Evolutionary conservation across 2,888 invertebrate genomes (phyloP).

Genomic region (Branchellion lobata): DNA sequence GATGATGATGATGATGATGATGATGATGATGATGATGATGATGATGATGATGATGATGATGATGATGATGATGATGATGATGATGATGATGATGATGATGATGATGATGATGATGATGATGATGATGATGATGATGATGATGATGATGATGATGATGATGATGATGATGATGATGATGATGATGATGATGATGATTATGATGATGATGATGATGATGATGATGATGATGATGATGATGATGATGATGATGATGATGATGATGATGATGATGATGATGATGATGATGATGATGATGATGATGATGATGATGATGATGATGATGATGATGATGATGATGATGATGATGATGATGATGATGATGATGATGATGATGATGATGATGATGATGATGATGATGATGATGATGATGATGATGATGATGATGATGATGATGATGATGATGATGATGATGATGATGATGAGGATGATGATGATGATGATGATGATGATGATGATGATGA

Average conservation of each 20-base stretch:
- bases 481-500: constrained; percentile 43
- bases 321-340: constrained; percentile 43
- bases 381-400: constrained; percentile 36
- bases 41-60: constrained; percentile 15
- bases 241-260: constrained; percentile 25
- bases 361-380: constrained; percentile 38
- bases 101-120: constrained; percentile 14
- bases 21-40: constrained; percentile 16
- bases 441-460: constrained; percentile 38
- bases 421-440: constrained; percentile 40
- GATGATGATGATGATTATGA: too few relatives aligned
- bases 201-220: constrained; percentile 8
- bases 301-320: constrained; percentile 11
- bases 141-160: constrained; percentile 3
- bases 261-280: constrained; percentile 18
- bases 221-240: constrained; percentile 14
- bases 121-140: constrained; percentile 25
- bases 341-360: constrained; percentile 42
- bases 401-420: constrained; percentile 36
- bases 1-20: constrained; percentile 11
- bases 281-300: not conserved
- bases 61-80: constrained; percentile 11
- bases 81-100: constrained; percentile 11
- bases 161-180: not conserved
- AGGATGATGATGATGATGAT: too few relatives aligned